These are phyloP conservation scores for mouse (Mus musculus) DNA, from an alignment of 2,113 vertebrate genomes.

Conservation along the genomic window GRCm39 chr2:64960001-64960500, in stretches of 20 bases:
- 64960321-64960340: background rate
- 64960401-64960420: background rate
- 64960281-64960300: background rate
- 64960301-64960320: background rate
- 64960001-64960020: background rate
- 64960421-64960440: background rate
- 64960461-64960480: background rate
- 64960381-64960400: background rate
- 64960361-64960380: background rate
- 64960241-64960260: background rate
- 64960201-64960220: slow-evolving; percentile 10
- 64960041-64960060: background rate
- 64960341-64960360: background rate
- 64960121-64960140: background rate
- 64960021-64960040: background rate
- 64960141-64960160: background rate
- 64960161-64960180: background rate
- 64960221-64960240: slow-evolving; percentile 2
- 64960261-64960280: background rate
- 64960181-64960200: slow-evolving; percentile 29
- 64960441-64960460: background rate
- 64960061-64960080: background rate
- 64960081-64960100: background rate
- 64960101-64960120: background rate
- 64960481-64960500: background rate